Base-by-base conservation (phyloP, 2,113 vertebrate species). In the Hemichromis elongatus region DNA sequence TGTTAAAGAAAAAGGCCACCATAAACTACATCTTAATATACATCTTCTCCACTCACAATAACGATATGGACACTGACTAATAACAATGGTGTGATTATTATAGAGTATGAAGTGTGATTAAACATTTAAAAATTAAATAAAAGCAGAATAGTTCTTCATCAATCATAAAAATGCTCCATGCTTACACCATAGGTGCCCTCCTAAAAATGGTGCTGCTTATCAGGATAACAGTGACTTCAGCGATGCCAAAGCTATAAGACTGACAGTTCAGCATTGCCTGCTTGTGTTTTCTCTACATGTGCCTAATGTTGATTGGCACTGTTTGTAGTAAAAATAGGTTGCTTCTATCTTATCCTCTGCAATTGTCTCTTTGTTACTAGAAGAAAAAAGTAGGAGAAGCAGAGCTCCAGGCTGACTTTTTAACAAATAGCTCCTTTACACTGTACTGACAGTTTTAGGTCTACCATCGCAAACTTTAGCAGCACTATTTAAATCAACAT, bases 1-100 rank as follows among this genome's bases (percentile, higher is more conserved):
- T 84, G 26, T 63, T 30, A 80, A 81, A 88, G 73, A 77, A 42
- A 86, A 91, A 88, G 88, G 86, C 87, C 82, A 88, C 33, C 55
- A 52, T 77, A 28, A 79, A 24, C 14, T 35, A 61, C 14, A 40
- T 40, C 16, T 28, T 14, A 8, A 28, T 77, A 2, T n/a, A 14
- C 40, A 18, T 80, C 4, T 50, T 9, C 40, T 77, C 12, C 2
- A 53, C 12, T 45, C 8, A 79, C 6, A 53, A 56, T 9, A 14
- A 77, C 37, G 30, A 28, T 6, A 57, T 40, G 11, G 5, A 40
- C 16, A 54, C 19, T 28, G 2, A 33, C 35, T 42, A 68, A 40
- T 33, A 28, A 45, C 9, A n/a, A 16, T 80, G 1, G 45, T 63
- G n/a, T 63, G 35, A 4, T 28, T 63, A 13, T 18, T 52, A n/a